Conservation (phyloP, 2,113 vertebrate genomes). For the Eleginops maclovinus region DNA sequence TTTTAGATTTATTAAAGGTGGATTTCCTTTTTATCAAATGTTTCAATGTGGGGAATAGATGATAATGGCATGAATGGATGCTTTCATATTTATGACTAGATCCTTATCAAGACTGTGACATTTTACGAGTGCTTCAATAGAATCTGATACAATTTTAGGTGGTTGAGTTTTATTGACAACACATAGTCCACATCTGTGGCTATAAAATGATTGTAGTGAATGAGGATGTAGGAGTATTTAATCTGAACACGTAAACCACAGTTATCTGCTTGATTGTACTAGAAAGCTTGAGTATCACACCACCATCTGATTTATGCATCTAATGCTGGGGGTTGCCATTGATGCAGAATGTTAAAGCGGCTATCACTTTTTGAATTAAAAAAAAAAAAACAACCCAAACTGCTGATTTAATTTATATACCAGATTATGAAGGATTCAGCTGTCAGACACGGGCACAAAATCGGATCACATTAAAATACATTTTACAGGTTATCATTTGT, state of each 20-base stretch:
- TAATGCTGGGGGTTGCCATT: neutral
- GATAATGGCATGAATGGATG: neutral
- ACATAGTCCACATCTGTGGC: neutral
- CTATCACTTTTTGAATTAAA: too few relatives aligned
- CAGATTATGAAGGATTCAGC: too few relatives aligned
- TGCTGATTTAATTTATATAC: too few relatives aligned
- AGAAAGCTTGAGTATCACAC: neutral
- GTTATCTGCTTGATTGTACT: neutral
- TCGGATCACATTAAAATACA: too few relatives aligned
- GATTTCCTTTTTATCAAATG: neutral
- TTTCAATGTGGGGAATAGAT: neutral
- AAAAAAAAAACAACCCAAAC: too few relatives aligned
- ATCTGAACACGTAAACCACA: neutral
- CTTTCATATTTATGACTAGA: neutral
- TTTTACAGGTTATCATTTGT: too few relatives aligned
- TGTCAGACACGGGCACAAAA: too few relatives aligned
- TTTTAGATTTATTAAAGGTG: neutral
- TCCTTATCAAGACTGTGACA: neutral
- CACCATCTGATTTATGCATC: neutral
- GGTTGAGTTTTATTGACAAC: neutral
- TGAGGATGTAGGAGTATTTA: neutral
- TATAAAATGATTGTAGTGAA: neutral
- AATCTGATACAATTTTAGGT: neutral
- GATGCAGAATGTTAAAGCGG: neutral
- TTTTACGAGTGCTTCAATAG: neutral